These are phyloP conservation scores for Syngnathus rostellatus DNA, from an alignment of 2,797 vertebrate genomes.

Conservation along the genomic window DNA sequence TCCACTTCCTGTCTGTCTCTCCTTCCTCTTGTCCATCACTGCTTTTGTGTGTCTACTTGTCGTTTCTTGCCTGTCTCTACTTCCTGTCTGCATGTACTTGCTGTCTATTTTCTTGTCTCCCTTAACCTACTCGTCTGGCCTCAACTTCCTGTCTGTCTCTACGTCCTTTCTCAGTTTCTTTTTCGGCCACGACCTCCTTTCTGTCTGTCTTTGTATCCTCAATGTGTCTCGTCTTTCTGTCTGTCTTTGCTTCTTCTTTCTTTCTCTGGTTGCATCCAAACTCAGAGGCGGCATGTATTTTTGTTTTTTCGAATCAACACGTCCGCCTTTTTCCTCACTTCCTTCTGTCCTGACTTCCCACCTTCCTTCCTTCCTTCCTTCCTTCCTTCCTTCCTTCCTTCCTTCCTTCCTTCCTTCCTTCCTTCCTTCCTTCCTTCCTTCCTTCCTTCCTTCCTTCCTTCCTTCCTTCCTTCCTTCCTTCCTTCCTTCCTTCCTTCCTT, in stretches of 20 bases:
- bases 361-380: not conserved
- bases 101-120: too few relatives aligned
- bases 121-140: not conserved
- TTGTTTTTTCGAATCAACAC: not conserved
- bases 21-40: not conserved
- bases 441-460: not conserved
- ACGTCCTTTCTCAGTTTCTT: not conserved
- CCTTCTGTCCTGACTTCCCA: slow-evolving; percentile 3
- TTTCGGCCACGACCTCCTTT: too few relatives aligned
- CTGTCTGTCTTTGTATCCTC: too few relatives aligned
- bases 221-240: not conserved
- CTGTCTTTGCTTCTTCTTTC: not conserved
- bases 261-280: too few relatives aligned
- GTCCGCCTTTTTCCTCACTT: not conserved
- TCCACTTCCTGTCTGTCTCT: not conserved
- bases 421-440: not conserved
- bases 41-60: not conserved
- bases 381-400: not conserved
- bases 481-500: not conserved
- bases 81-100: not conserved
- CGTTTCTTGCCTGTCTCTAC: not conserved
- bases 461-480: not conserved
- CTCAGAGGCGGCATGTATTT: too few relatives aligned
- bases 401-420: not conserved
- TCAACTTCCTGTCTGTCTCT: not conserved